These are phyloP conservation scores for Megalopta genalis DNA, from an alignment of 1,140 invertebrate genomes.

Conservation along the genomic window DNA sequence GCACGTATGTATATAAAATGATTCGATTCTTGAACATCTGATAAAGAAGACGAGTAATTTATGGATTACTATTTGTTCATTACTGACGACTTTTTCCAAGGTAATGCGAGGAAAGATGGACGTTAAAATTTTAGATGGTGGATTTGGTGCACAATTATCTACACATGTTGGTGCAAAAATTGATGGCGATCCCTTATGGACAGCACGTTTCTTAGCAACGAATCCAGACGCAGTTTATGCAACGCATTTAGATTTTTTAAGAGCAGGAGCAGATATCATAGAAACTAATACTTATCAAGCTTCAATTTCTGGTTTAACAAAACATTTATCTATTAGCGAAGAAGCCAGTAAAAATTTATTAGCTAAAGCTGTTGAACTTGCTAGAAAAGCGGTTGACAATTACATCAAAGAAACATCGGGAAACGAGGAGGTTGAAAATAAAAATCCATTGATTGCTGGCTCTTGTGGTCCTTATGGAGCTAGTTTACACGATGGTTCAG, in stretches of 20 bases:
- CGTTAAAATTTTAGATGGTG: conserved; percentile 86
- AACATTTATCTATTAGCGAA: conserved; percentile 84
- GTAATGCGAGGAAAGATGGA: neutral
- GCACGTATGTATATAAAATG: neutral
- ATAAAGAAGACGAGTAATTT: neutral
- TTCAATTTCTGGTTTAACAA: conserved; percentile 88
- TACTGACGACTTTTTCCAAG: neutral
- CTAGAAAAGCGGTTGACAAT: conserved; percentile 82
- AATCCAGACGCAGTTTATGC: conserved; percentile 86
- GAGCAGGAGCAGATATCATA: conserved; percentile 91
- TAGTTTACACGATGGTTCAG: conserved; percentile 91
- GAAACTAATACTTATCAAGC: conserved; percentile 95
- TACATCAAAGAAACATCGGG: conserved; percentile 79
- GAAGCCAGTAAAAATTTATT: conserved; percentile 86
- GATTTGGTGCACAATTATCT: conserved; percentile 88
- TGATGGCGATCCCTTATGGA: conserved; percentile 90
- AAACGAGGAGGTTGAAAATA: conserved; percentile 49
- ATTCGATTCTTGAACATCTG: neutral
- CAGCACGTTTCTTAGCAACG: conserved; percentile 86
- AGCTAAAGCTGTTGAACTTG: conserved; percentile 85
- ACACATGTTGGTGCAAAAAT: conserved; percentile 85
- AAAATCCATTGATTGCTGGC: conserved; percentile 85
- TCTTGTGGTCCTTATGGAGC: conserved; percentile 96
- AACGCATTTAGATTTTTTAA: conserved; percentile 89
- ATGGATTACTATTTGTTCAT: neutral